Evolutionary conservation across 2,797 vertebrate species (phyloP).

Genomic region (Huso huso): DNA sequence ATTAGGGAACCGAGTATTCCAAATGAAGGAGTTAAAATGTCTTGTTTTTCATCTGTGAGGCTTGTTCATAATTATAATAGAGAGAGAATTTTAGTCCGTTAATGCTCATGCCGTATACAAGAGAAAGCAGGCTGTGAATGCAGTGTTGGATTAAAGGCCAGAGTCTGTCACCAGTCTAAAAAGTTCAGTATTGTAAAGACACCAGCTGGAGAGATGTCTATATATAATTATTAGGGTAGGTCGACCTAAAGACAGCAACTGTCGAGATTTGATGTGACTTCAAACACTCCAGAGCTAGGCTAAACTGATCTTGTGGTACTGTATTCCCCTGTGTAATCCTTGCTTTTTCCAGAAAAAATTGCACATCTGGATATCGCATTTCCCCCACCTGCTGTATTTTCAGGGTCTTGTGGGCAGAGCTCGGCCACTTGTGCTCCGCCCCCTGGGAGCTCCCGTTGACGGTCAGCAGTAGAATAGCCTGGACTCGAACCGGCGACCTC

Average conservation of each 20-base stretch:
- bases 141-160: not conserved
- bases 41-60: constrained; percentile 10
- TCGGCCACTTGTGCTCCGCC: no score
- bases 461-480: no score
- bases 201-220: not conserved
- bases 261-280: not conserved
- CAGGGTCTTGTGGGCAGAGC: no score
- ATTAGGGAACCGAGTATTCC: not conserved
- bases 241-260: no score
- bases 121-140: not conserved
- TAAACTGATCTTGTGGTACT: not conserved
- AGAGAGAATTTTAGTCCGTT: constrained; percentile 9
- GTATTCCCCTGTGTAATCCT: no score
- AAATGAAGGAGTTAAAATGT: constrained; percentile 8
- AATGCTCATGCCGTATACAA: not conserved
- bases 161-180: not conserved
- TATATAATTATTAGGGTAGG: not conserved
- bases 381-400: no score
- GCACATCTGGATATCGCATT: no score
- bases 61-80: constrained; percentile 1
- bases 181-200: not conserved
- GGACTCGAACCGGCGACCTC: no score
- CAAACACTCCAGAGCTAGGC: not conserved
- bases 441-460: no score
- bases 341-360: no score